Percentiles rank a stretch among this genome's conserved stretches.
phyloP scores from a whole-genome alignment of 1,140 invertebrate species.

The Charaxes varanes region DNA sequence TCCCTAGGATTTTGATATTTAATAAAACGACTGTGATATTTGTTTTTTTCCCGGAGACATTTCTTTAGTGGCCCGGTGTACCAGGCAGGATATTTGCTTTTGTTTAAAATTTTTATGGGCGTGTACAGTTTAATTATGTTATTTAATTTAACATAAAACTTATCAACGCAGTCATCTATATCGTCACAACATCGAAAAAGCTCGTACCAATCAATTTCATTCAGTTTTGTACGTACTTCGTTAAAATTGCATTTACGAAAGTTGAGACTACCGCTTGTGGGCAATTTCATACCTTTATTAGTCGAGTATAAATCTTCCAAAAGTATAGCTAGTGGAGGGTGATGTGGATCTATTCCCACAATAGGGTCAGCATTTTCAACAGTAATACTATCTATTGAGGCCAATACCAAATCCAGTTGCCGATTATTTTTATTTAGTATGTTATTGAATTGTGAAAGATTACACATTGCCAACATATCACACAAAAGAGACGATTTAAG shows the following conservation, averaged over 20 bases:
- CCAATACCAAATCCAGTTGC: not conserved
- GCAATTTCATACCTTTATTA: too few relatives aligned
- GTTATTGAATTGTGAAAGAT: not conserved
- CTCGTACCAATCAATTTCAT: too few relatives aligned
- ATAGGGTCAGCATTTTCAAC: not conserved
- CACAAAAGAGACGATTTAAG: not conserved
- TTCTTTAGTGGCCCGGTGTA: conserved; percentile 1
- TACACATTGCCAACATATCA: conserved; percentile 1
- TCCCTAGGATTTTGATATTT: conserved; percentile 7
- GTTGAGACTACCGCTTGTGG: too few relatives aligned
- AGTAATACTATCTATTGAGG: not conserved
- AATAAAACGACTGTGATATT: conserved; percentile 8
- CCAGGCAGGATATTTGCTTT: too few relatives aligned
- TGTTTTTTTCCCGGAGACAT: conserved; percentile 11
- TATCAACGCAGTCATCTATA: not conserved
- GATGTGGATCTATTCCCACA: not conserved
- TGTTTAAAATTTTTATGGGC: too few relatives aligned
- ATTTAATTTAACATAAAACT: not conserved
- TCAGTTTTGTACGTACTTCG: not conserved
- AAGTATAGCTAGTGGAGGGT: not conserved
- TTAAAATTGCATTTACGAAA: conserved; percentile 1
- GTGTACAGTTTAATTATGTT: too few relatives aligned
- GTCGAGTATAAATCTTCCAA: too few relatives aligned
- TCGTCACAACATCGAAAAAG: not conserved
- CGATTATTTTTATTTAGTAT: not conserved